Evolutionary conservation across 2,113 vertebrate genomes (phyloP), one percentile per base, ranked within the genome.

Genomic region (Eurystomus gularis): DNA sequence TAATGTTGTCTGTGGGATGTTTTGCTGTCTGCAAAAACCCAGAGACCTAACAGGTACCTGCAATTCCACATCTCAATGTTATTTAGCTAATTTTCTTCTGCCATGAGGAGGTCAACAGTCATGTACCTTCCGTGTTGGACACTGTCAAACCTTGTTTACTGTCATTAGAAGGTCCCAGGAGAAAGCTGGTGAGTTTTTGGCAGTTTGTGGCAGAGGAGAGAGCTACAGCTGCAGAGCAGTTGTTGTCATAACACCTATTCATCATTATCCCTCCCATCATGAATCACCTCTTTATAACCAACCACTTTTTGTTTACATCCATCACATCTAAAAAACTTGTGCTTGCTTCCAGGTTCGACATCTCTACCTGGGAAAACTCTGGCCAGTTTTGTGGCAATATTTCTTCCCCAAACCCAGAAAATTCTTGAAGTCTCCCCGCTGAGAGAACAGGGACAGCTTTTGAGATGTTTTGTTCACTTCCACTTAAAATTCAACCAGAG

Each of bases 381-480:
- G 65, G 16, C 52, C 2, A 1, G n/a, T 93, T 95, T 94, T 76
- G 57, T 87, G 87, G 57, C 57, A 72, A 69, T 48, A 65, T 89
- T 94, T 91, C 70, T 94, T 77, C 73, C 81, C 57, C 61, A 86
- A 94, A 82, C 49, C 33, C 77, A 91, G 96, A 96, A 96, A 91
- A 95, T 96, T 96, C 96, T 96, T 28, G 57, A 97, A 96, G 91
- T 94, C 86, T 97, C 61, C 93, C 91, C 91, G 93, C 95, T 89
- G 93, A 87, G 93, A 91, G 96, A 97, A 96, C 93, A 92, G 91
- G 95, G 96, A 96, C 95, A 96, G 96, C 95, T 96, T 97, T 96
- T 96, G 94, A 96, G 96, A 94, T 97, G 96, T 97, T 97, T 97
- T 97, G 96, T 97, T 96, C 96, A 93, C 84, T 96, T 94, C 96